A percentile compares a stretch with the other conserved stretches of the same genome.
Conservation (phyloP, 2,113 vertebrate genomes). For the cat (Felis catus) region F.catus_Fca126_mat1.0 CM031416.1:120197001-120197500, state of each 20-base stretch:
- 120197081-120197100: neutral
- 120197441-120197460: neutral
- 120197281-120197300: neutral
- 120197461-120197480: neutral
- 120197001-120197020: neutral
- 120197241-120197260: neutral
- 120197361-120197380: neutral
- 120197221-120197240: neutral
- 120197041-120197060: neutral
- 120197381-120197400: neutral
- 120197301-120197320: constrained; percentile 31
- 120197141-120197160: neutral
- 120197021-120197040: constrained; percentile 24
- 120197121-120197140: neutral
- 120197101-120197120: neutral
- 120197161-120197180: neutral
- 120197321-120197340: neutral
- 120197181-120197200: neutral
- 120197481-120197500: neutral
- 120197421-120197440: neutral
- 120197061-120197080: neutral
- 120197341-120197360: constrained; percentile 4
- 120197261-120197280: neutral
- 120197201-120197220: neutral
- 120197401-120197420: rapidly evolving